A percentile compares a stretch with the other conserved stretches of the same genome.
These are phyloP conservation scores for Folsomia candida DNA, from an alignment of 2,888 invertebrate species.

Conservation along the genomic window DNA sequence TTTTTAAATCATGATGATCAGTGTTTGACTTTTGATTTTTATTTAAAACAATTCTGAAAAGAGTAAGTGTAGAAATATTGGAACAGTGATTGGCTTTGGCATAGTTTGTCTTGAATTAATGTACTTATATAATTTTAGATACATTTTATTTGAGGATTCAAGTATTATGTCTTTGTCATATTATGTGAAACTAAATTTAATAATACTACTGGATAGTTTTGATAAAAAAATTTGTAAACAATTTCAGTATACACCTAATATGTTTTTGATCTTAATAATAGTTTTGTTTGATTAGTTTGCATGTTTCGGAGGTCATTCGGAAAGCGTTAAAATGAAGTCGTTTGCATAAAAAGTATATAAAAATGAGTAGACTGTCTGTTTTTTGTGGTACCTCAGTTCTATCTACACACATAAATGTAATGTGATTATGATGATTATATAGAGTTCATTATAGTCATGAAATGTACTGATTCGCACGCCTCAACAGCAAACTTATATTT, in stretches of 20 bases:
- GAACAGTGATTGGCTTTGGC: conserved; percentile 46
- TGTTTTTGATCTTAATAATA: background rate
- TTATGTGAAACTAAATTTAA: conserved; percentile 10
- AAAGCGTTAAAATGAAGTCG: background rate
- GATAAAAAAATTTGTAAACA: background rate
- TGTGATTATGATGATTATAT: background rate
- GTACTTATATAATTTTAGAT: conserved; percentile 17
- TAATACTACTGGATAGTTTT: background rate
- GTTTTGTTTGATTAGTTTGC: background rate
- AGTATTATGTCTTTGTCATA: conserved; percentile 39
- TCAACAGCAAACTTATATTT: too few species aligned
- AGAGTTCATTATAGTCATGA: background rate
- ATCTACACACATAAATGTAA: background rate
- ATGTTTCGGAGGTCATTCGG: background rate
- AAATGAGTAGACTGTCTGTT: background rate
- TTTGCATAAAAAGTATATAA: background rate
- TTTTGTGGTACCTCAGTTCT: background rate
- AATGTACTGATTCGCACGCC: background rate
- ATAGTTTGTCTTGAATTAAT: conserved; percentile 33
- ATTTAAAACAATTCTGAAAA: conserved; percentile 44
- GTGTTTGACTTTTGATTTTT: too few species aligned
- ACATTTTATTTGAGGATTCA: conserved; percentile 33
- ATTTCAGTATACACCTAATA: background rate
- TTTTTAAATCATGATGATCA: too few species aligned
- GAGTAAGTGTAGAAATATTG: conserved; percentile 43